Evolutionary conservation across 2,113 vertebrate genomes (phyloP), one percentile per base, ranked within the genome.

Genomic region (Bungarus multicinctus): DNA sequence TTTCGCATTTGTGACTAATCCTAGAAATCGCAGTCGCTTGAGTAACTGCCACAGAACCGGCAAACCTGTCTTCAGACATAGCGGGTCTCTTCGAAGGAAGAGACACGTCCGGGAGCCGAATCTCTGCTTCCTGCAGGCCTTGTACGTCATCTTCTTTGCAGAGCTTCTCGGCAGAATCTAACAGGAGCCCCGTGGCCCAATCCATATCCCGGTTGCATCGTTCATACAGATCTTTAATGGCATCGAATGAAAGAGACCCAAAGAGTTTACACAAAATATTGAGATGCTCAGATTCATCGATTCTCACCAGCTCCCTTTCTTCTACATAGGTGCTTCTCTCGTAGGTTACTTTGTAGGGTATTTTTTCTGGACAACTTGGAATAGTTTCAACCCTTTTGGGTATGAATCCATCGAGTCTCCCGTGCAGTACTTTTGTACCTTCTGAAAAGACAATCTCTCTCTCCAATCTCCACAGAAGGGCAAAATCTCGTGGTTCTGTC

Each of bases 201-300:
- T 98, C 98, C 91, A 99, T 97, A 96, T 99, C 98, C 95, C 98
- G 98, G 94, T 99, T 98, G 96, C 99, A 99, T 95, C 99, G 99
- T 94, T 99, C 99, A 97, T 99, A 99, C 64, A 99, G 97, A 97
- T 99, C 99, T 93, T 99, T 98, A 85, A 99, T 94, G 53, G 98
- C 98, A 95, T 99, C 99, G 94, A 98, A 98, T 85, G 98, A 97
- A 95, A 99, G 97, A 0, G 98, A 98, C 25, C 98, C 99, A 97
- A 99, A 99, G 53, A 99, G 98, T 23, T 97, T 97, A 93, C 98
- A 98, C 9, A 99, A 99, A 88, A 97, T 99, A 87, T 97, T 97
- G 58, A 99, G 97, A 95, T 98, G 97, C 95, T 98, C 97, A 47
- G 98, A 96, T 20, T 98, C 98, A 91, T 97, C 96, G 60, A 97